Percentiles rank a stretch among this genome's conserved stretches.
Evolutionary conservation across 2,797 vertebrate genomes (phyloP).

Genomic region (Pseudochirops cupreus): DNA sequence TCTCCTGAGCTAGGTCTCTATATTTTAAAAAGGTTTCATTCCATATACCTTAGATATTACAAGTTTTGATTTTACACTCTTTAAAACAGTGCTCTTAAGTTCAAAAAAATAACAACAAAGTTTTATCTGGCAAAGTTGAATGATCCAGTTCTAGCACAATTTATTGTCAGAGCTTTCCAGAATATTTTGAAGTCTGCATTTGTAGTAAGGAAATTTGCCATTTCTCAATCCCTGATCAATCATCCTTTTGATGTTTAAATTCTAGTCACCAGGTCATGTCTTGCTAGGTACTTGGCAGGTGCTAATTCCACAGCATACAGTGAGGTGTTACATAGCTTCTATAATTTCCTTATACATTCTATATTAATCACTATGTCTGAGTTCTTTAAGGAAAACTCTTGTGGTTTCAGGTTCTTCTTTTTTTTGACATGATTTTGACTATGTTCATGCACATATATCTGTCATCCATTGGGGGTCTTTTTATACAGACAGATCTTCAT

Average conservation of each 20-base stretch:
- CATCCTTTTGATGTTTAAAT: neutral
- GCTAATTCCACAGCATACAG: neutral
- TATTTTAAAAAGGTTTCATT: neutral
- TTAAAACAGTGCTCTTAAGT: neutral
- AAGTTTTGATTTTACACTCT: neutral
- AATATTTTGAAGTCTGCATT: neutral
- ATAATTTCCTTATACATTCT: neutral
- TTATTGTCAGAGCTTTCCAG: neutral
- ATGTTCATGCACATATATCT: neutral
- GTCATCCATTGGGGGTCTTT: neutral
- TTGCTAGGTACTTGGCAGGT: neutral
- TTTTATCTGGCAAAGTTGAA: neutral
- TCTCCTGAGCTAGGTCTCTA: neutral
- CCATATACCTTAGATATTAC: neutral
- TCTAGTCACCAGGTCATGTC: neutral
- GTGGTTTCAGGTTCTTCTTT: neutral
- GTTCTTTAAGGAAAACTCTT: neutral
- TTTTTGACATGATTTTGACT: neutral
- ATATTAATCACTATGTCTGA: neutral
- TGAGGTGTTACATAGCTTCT: neutral
- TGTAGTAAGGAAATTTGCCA: neutral
- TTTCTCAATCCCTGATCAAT: neutral
- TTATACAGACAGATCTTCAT: neutral
- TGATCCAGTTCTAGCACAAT: neutral
- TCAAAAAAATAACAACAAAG: neutral